A percentile compares a stretch with the other conserved stretches of the same genome.
phyloP scores from a whole-genome alignment of 1,140 invertebrate species.

The Popillia japonica region DNA sequence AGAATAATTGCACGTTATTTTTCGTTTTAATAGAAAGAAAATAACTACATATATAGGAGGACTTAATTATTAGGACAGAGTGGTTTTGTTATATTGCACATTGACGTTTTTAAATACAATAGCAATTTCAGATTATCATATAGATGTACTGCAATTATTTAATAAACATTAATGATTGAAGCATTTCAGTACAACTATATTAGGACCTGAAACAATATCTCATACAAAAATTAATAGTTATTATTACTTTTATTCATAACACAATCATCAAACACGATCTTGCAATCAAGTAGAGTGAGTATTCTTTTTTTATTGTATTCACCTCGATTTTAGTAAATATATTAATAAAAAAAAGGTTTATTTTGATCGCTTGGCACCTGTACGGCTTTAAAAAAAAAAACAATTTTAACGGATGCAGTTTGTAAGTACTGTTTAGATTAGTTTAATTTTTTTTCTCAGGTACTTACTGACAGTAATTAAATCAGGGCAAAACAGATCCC shows the following conservation, averaged over 20 bases:
- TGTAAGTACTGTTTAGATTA: background rate
- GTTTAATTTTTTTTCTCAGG: background rate
- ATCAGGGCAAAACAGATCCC: background rate
- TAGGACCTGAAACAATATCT: background rate
- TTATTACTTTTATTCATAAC: background rate
- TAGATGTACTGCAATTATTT: background rate
- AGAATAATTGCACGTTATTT: conserved; percentile 18
- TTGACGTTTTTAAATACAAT: background rate
- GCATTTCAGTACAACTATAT: background rate
- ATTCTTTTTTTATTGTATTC: background rate
- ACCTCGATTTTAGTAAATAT: background rate
- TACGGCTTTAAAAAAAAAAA: too few relatives aligned
- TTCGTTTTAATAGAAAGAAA: background rate
- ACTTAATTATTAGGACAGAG: conserved; percentile 13
- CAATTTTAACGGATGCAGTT: background rate
- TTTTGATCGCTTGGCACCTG: background rate
- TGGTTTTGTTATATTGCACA: conserved; percentile 23
- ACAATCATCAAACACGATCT: conserved; percentile 1
- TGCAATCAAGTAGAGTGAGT: conserved; percentile 3
- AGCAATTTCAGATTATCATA: background rate
- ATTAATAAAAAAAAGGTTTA: conserved; percentile 2
- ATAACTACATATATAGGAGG: background rate
- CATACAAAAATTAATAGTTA: background rate
- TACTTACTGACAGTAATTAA: conserved; percentile 26
- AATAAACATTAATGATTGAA: background rate